Base-by-base conservation (phyloP, 2,888 invertebrate species). In the Timema cristinae region DNA sequence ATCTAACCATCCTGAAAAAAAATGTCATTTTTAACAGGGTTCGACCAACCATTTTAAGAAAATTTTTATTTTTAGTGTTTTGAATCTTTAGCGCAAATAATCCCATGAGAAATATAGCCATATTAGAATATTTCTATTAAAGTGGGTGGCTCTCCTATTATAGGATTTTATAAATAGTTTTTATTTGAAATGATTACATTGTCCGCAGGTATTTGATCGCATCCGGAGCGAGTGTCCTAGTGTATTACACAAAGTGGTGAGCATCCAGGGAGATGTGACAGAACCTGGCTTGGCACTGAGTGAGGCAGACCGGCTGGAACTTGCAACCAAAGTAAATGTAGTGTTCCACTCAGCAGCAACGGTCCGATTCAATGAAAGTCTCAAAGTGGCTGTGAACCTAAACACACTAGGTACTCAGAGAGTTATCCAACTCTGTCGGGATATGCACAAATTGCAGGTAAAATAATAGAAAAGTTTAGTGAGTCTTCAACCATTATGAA, bases 291-390 rank as follows among this genome's bases (percentile, higher is more conserved):
- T 83, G 63, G 83, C 83, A 0, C 76, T 82, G 15, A 77, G 77
- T 47, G 75, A 77, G 0, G 79, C 81, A 15, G 81, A 83, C 71
- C 83, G 80, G 13, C 78, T 82, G 7, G 73, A 73, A 8, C 77
- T 86, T n/a, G 68, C 68, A 16, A 79, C 83, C 8, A 81, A 84
- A 50, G 84, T 87, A 16, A 79, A 84, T 56, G 80, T 88, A 54
- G 86, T 89, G 11, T 87, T 88, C 78, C 88, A 88, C 78, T 86
- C 86, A 68, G 88, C 88, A 4, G 88, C 88, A 48, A 88, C 88
- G 1, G 85, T 89, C 69, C 82, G 84, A 75, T 88, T 88, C 78
- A 86, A 88, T 78, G 88, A 88, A 77, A 84, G 82, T 7, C 81
- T 89, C 49, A 82, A 83, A 80, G 79, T 83, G 13, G 85, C 88